phyloP scores from a whole-genome alignment of 1,140 invertebrate genomes.

The Halyomorpha halys region DNA sequence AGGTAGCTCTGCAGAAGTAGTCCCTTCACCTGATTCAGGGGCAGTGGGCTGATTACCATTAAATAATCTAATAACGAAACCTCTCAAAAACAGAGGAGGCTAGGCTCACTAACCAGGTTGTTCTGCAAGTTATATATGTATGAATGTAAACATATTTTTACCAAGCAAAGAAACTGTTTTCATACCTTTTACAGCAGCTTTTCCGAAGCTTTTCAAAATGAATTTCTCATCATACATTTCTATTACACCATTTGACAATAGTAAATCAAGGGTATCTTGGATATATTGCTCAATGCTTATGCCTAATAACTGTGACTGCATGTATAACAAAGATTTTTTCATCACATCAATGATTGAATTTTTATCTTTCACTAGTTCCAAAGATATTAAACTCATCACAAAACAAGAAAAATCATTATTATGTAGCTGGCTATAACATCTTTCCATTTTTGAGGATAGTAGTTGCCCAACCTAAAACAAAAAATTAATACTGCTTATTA shows the following conservation, averaged over 20 bases:
- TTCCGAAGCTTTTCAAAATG: slow-evolving; percentile 51
- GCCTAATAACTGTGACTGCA: neutral
- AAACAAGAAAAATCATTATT: slow-evolving; percentile 44
- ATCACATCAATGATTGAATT: neutral
- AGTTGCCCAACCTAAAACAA: slow-evolving; percentile 43
- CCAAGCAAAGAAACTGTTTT: slow-evolving; percentile 1
- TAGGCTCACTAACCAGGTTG: too few species aligned
- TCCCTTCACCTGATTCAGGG: too few species aligned
- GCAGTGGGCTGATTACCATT: too few species aligned
- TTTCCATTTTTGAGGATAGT: slow-evolving; percentile 54
- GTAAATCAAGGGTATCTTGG: neutral
- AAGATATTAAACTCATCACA: slow-evolving; percentile 55
- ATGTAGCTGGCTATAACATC: slow-evolving; percentile 53
- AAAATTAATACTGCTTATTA: neutral
- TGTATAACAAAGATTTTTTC: neutral
- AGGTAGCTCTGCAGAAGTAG: too few species aligned
- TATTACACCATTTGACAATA: neutral
- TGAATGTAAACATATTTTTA: neutral
- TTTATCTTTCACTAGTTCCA: slow-evolving; percentile 32
- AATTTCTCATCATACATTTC: slow-evolving; percentile 19
- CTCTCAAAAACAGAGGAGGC: too few species aligned
- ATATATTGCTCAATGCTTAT: neutral
- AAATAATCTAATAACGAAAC: too few species aligned
- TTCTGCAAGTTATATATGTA: too few species aligned
- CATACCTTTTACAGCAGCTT: slow-evolving; percentile 71